Evolutionary conservation across 1,140 invertebrate species (phyloP).

Genomic region (Chironomus tepperi): DNA sequence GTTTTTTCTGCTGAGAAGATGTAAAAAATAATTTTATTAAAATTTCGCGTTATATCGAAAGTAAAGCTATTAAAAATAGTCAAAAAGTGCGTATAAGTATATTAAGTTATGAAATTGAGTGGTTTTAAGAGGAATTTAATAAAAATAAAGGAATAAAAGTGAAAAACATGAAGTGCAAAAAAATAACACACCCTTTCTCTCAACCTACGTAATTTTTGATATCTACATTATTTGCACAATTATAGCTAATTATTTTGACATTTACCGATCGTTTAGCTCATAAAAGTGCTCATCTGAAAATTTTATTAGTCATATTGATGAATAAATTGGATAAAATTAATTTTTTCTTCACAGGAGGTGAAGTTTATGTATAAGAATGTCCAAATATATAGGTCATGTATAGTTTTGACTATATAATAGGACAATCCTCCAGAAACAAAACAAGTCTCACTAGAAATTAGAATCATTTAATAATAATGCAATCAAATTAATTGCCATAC

Average conservation of each 20-base stretch:
- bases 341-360: slow-evolving; percentile 11
- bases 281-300: neutral
- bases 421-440: neutral
- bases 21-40: too few species aligned
- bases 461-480: neutral
- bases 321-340: neutral
- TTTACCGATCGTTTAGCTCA: neutral
- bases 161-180: slow-evolving; percentile 16
- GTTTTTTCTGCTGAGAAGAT: too few species aligned
- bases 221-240: neutral
- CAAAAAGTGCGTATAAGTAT: too few species aligned
- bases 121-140: too few species aligned
- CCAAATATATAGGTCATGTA: slow-evolving; percentile 17
- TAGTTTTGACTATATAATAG: slow-evolving; percentile 2
- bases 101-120: too few species aligned
- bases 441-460: neutral
- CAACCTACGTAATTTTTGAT: slow-evolving; percentile 14
- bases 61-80: too few species aligned
- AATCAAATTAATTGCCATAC: neutral
- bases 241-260: neutral
- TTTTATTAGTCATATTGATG: neutral
- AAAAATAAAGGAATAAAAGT: neutral
- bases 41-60: too few species aligned
- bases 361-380: neutral
- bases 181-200: slow-evolving; percentile 17